phyloP scores from a whole-genome alignment of 2,888 invertebrate genomes.

The Drosophila sordidapex region DNA sequence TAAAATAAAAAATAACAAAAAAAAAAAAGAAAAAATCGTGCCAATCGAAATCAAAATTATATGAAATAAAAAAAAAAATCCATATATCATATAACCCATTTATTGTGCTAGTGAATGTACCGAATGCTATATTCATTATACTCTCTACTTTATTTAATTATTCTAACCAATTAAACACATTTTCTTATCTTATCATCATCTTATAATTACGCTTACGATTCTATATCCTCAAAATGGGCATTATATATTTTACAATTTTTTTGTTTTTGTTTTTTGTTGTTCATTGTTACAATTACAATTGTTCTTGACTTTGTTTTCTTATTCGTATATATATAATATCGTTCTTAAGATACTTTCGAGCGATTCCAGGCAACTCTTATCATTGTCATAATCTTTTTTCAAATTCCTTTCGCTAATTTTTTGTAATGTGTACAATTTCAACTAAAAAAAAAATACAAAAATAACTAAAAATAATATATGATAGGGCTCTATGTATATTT shows the following conservation, averaged over 20 bases:
- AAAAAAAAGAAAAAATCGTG: conserved; percentile 35
- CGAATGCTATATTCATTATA: conserved; percentile 85
- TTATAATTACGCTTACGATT: conserved; percentile 55
- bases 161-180: conserved; percentile 64
- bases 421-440: conserved; percentile 55
- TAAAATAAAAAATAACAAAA: conserved; percentile 33
- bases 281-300: conserved; percentile 4
- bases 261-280: conserved; percentile 9
- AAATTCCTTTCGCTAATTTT: conserved; percentile 50
- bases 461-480: conserved; percentile 14
- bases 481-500: conserved; percentile 21
- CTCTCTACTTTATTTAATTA: conserved; percentile 70
- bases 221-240: conserved; percentile 42
- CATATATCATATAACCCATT: conserved; percentile 78
- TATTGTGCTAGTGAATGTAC: conserved; percentile 85
- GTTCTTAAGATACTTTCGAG: conserved; percentile 20
- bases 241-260: conserved; percentile 31
- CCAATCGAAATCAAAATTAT: conserved; percentile 42
- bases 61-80: conserved; percentile 43
- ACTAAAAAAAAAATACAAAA: conserved; percentile 28
- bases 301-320: conserved; percentile 7
- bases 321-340: conserved; percentile 19
- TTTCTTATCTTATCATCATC: conserved; percentile 56
- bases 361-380: conserved; percentile 36
- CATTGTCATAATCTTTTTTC: conserved; percentile 37